Evolutionary conservation across 2,113 vertebrate genomes (phyloP).

Genomic region (Bufo gargarizans): DNA sequence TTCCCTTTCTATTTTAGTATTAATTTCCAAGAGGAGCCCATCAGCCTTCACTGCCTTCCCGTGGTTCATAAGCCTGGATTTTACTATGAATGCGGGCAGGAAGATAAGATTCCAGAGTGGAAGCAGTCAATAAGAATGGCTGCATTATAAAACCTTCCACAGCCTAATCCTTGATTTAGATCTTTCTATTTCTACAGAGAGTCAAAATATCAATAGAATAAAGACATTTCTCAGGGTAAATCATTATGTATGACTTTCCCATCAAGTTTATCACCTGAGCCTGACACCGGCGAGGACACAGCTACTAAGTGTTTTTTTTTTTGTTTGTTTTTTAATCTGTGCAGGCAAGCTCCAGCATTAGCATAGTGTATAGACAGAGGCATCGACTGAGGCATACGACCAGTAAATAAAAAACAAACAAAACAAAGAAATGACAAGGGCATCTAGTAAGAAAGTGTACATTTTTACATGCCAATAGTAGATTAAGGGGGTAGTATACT

Average conservation of each 20-base stretch:
- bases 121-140: constrained; percentile 38
- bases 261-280: constrained; percentile 27
- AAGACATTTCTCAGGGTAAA: background rate
- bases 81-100: constrained; percentile 31
- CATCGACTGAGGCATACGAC: background rate
- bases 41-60: background rate
- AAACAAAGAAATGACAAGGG: no score
- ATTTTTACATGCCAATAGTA: no score
- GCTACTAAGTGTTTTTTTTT: background rate
- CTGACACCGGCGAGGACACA: background rate
- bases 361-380: background rate
- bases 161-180: constrained; percentile 43
- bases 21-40: background rate
- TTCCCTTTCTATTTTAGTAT: background rate
- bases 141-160: constrained; percentile 33
- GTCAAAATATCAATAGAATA: constrained; percentile 40
- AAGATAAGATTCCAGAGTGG: constrained; percentile 21
- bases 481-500: no score
- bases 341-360: background rate
- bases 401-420: no score
- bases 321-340: background rate
- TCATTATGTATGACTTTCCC: constrained; percentile 29
- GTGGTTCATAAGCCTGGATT: constrained; percentile 21
- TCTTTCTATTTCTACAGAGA: constrained; percentile 42
- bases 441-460: no score